A percentile compares a stretch with the other conserved stretches of the same genome.
These are phyloP conservation scores for Cryptoprocta ferox DNA, from an alignment of 2,797 vertebrate genomes.

Conservation along the genomic window DNA sequence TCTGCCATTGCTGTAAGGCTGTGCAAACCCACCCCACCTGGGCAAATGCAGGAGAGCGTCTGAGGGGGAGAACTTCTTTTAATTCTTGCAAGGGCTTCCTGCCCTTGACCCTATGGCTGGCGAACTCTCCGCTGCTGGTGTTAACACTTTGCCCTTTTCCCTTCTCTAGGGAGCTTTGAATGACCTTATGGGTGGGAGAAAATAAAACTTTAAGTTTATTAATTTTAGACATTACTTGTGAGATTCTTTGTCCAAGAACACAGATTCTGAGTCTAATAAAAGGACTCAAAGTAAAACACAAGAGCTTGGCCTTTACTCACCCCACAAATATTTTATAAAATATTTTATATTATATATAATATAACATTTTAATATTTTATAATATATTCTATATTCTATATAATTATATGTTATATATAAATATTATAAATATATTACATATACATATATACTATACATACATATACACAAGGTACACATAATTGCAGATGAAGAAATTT, in stretches of 20 bases:
- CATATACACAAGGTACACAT: neutral
- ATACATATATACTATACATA: too few relatives aligned
- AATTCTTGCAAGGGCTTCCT: neutral
- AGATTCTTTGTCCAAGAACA: neutral
- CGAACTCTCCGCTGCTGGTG: neutral
- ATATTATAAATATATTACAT: too few relatives aligned
- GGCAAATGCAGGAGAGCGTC: too few relatives aligned
- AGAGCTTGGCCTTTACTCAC: neutral
- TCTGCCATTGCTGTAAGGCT: neutral
- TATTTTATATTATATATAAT: too few relatives aligned
- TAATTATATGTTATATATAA: too few relatives aligned
- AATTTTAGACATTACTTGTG: neutral
- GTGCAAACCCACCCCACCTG: neutral
- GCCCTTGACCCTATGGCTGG: neutral
- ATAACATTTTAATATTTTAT: too few relatives aligned
- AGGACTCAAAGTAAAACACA: neutral
- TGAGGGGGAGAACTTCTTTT: neutral
- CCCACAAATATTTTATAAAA: neutral
- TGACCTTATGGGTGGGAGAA: neutral
- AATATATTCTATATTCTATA: too few relatives aligned
- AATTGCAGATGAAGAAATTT: neutral
- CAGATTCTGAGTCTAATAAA: neutral
- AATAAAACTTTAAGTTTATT: neutral
- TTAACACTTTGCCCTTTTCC: neutral
- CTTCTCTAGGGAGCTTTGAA: neutral